phyloP scores from a whole-genome alignment of 37 sponge, comb jelly and placozoan genomes.

The Hormiphora californensis region DNA sequence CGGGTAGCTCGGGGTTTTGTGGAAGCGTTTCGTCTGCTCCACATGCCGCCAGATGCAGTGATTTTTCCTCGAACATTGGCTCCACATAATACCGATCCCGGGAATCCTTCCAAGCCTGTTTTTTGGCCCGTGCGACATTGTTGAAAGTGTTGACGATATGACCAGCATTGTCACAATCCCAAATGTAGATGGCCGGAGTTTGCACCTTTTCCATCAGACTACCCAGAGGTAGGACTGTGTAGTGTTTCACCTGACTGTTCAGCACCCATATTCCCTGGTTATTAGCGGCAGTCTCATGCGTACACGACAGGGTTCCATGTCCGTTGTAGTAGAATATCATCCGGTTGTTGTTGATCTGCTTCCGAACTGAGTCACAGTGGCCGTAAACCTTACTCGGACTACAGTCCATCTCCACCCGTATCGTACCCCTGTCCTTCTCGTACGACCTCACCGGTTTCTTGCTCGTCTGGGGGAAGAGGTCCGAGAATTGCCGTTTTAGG shows the following conservation, averaged over 20 bases:
- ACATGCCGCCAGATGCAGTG: slow-evolving; percentile 86
- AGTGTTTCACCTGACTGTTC: slow-evolving; percentile 69
- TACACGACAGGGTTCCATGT: slow-evolving; percentile 68
- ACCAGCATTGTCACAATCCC: slow-evolving; percentile 95
- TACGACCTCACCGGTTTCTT: slow-evolving; percentile 1
- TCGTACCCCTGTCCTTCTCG: slow-evolving; percentile 20
- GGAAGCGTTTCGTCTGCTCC: slow-evolving; percentile 78
- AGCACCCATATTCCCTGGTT: slow-evolving; percentile 94
- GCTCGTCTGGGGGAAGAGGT: not conserved
- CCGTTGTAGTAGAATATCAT: slow-evolving; percentile 98
- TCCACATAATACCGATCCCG: not conserved
- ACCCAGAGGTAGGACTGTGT: slow-evolving; percentile 40
- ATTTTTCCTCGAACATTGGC: slow-evolving; percentile 59
- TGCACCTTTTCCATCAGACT: slow-evolving; percentile 66
- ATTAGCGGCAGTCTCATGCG: slow-evolving; percentile 57
- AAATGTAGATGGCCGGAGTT: slow-evolving; percentile 83
- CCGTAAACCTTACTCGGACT: slow-evolving; percentile 28
- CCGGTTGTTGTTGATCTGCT: slow-evolving; percentile 41
- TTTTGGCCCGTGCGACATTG: slow-evolving; percentile 75
- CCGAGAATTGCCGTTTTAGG: slow-evolving; percentile 9
- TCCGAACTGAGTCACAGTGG: slow-evolving; percentile 36
- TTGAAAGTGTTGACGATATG: slow-evolving; percentile 74
- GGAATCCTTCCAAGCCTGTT: slow-evolving; percentile 60
- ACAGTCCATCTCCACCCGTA: slow-evolving; percentile 50
- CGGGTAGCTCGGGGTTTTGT: slow-evolving; percentile 86